Base-by-base conservation (phyloP, 2,113 vertebrate species). In the Tupaia chinensis region DNA sequence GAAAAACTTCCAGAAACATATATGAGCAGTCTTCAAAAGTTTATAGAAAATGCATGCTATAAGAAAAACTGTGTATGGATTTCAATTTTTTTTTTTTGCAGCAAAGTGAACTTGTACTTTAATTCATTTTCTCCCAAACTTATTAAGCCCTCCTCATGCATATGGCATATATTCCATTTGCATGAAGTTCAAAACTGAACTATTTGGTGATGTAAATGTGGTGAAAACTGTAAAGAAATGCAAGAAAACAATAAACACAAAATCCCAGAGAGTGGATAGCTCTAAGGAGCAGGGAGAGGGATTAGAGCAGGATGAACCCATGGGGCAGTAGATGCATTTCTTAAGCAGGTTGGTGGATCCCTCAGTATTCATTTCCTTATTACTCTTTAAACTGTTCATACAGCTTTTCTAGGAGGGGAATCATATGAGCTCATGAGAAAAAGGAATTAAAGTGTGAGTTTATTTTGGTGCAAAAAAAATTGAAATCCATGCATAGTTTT, bases 181-280 rank as follows among this genome's bases (percentile, higher is more conserved):
- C 11, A 29, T 56, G 22, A 86, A 91, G 54, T 61, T 93, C 34
- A 69, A 95, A 78, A 82, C n/a, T 79, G 83, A 72, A 83, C 27
- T 87, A 15, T 66, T 93, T 79, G n/a, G 56, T 66, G 44, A 23
- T 56, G 34, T 44, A 56, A 80, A 32, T 91, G 16, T 73, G 17
- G 11, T 69, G 72, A 93, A 92, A 61, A 68, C 4, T 29, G 0
- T 25, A 27, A 83, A 93, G 34, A 76, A 96, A 93, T 66, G 7
- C 68, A 44, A 90, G 17, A 92, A 5, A 22, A n/a, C 69, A 53
- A 87, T 81, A 70, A 95, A 70, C 32, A 73, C 23, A 82, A 70
- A 92, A 70, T 73, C 82, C 34, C 25, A 88, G 63, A 29, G 14
- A 80, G 61, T n/a, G 27, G 15, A 88, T 72, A 68, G 23, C 58